A percentile compares a stretch with the other conserved stretches of the same genome.
Conservation (phyloP, 2,113 vertebrate genomes). For the Upupa epops region DNA sequence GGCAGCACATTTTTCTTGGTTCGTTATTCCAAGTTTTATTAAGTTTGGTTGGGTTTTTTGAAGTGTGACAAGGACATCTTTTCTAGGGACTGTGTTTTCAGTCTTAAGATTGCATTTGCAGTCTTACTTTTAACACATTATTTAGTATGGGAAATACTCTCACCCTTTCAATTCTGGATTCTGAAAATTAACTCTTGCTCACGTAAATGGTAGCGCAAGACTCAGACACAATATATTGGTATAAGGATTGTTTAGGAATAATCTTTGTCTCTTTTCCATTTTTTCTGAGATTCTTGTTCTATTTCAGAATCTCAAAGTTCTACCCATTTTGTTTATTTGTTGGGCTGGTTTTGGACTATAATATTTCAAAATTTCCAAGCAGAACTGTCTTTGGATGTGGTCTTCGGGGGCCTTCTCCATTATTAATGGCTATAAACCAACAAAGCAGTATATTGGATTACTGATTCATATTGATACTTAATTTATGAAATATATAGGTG, state of each 20-base stretch:
- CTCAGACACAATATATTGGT: background rate
- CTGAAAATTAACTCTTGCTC: background rate
- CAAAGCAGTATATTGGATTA: background rate
- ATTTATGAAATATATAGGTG: background rate
- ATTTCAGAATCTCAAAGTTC: background rate
- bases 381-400: background rate
- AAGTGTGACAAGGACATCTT: background rate
- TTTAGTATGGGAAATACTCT: background rate
- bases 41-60: background rate
- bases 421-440: background rate
- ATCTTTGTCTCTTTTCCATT: background rate
- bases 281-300: background rate
- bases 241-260: background rate
- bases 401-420: background rate
- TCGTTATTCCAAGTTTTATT: background rate
- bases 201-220: fast-evolving
- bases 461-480: background rate
- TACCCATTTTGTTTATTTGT: background rate
- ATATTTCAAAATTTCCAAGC: background rate
- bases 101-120: too few species aligned
- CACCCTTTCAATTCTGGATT: background rate
- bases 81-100: background rate
- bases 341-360: background rate
- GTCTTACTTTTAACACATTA: background rate
- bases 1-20: background rate